phyloP scores from a whole-genome alignment of 2,888 invertebrate genomes.

The Synanthedon myopaeformis region DNA sequence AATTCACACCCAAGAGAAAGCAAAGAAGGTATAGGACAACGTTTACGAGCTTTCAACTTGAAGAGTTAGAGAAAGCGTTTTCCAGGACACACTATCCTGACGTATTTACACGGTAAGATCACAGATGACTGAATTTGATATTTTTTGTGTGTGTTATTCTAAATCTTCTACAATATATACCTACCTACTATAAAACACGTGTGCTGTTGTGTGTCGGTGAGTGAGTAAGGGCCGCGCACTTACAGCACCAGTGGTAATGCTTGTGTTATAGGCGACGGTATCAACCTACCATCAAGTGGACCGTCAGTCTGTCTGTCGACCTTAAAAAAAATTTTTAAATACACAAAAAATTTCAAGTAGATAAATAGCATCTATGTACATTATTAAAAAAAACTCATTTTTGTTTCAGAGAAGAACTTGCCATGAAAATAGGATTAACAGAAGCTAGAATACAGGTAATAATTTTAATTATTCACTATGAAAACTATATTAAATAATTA shows the following conservation, averaged over 20 bases:
- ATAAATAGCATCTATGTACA: too few relatives aligned
- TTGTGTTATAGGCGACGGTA: too few relatives aligned
- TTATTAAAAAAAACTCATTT: slow-evolving; percentile 10
- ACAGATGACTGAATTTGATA: not conserved
- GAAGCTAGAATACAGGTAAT: slow-evolving; percentile 94
- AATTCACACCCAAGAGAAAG: slow-evolving; percentile 88
- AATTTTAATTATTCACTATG: not conserved
- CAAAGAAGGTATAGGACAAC: slow-evolving; percentile 93
- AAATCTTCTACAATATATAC: slow-evolving; percentile 4
- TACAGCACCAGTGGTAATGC: too few relatives aligned
- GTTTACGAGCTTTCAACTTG: slow-evolving; percentile 93
- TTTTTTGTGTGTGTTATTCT: not conserved
- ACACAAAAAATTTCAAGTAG: too few relatives aligned
- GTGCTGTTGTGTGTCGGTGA: not conserved
- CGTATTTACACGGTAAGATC: slow-evolving; percentile 90
- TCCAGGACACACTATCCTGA: slow-evolving; percentile 98
- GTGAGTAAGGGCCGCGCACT: too few relatives aligned
- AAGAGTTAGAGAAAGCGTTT: slow-evolving; percentile 97
- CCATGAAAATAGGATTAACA: slow-evolving; percentile 94
- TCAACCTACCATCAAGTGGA: too few relatives aligned
- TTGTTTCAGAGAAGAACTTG: slow-evolving; percentile 90
- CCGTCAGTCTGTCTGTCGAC: too few relatives aligned
- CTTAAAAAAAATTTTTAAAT: too few relatives aligned
- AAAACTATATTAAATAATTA: too few relatives aligned
- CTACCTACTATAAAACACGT: too few relatives aligned